Evolutionary conservation across 2,888 invertebrate genomes (phyloP).

Genomic region (Bhutanitis thaidina): DNA sequence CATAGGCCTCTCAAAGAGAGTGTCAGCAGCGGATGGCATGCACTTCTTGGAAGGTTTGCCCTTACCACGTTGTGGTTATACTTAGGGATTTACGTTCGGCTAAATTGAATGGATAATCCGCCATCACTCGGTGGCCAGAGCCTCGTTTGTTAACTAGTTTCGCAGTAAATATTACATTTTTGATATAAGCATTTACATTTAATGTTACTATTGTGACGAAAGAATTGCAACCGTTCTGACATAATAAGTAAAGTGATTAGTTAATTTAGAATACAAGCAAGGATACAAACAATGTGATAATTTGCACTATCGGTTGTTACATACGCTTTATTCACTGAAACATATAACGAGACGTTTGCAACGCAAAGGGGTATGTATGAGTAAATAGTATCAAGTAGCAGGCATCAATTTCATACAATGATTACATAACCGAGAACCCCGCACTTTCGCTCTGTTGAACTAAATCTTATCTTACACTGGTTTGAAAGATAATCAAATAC

Average conservation of each 20-base stretch:
- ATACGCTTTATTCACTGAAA: not conserved
- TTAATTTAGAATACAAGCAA: constrained; percentile 1
- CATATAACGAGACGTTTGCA: not conserved
- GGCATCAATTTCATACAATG: not conserved
- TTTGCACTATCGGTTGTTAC: not conserved
- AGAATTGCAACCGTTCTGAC: too few species aligned
- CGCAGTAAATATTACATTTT: too few species aligned
- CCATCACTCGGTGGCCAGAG: too few species aligned
- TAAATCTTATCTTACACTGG: not conserved
- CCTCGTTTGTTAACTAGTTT: too few species aligned
- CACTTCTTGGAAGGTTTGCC: too few species aligned
- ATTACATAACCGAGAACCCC: not conserved
- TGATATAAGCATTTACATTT: too few species aligned
- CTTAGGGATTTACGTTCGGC: too few species aligned
- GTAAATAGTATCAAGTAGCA: not conserved
- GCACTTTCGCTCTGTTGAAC: not conserved
- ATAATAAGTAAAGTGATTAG: not conserved
- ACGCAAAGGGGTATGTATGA: not conserved
- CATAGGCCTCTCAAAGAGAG: too few species aligned
- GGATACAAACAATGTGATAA: not conserved
- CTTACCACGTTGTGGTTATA: too few species aligned
- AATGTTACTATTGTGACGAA: too few species aligned
- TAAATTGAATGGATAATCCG: too few species aligned
- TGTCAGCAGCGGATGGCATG: too few species aligned
- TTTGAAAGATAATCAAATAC: not conserved